Evolutionary conservation across 2,113 vertebrate genomes (phyloP), one percentile per base, ranked within the genome.

Genomic region (Drymodes brunneopygia): DNA sequence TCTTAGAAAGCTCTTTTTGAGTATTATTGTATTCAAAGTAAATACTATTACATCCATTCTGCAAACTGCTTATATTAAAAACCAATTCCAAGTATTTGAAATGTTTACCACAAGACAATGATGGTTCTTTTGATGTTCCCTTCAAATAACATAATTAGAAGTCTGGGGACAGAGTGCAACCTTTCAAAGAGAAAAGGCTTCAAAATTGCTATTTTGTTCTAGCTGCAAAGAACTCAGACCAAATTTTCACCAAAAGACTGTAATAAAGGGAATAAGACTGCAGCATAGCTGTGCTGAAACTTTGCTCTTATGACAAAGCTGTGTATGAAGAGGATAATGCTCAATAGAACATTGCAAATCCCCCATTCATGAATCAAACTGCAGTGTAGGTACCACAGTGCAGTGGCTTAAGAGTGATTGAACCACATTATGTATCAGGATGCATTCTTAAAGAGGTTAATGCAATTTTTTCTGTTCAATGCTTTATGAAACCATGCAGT

Each of bases 101-200:
- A 91, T 61, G 40, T 77, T 95, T 95, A 61, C 25, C 50, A 24
- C 61, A 85, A 64, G 80, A 65, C 27, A 61, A 27, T 9, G 38
- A 90, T 23, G 11, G 20, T 57, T n/a, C 28, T 91, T 92, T 48
- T 67, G 58, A 77, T 64, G 11, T 2, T 81, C 12, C 12, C 15
- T 80, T 91, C 53, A 72, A 85, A 92, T 85, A 75, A 72, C 25
- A 65, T 54, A 94, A 91, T 78, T 82, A 87, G 53, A 94, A n/a
- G 29, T 73, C 74, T 85, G 54, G 29, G 50, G 40, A 81, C 57
- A 89, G 48, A 78, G 6, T 47, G 28, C 33, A 83, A 28, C n/a
- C 47, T 86, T 88, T 88, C 40, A 65, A 66, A 83, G 22, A 71
- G 31, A 78, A 90, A 74, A 60, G 16, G 12, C 72, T 71, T 90